phyloP scores from a whole-genome alignment of 2,113 vertebrate species.

The Carassius carassius region DNA sequence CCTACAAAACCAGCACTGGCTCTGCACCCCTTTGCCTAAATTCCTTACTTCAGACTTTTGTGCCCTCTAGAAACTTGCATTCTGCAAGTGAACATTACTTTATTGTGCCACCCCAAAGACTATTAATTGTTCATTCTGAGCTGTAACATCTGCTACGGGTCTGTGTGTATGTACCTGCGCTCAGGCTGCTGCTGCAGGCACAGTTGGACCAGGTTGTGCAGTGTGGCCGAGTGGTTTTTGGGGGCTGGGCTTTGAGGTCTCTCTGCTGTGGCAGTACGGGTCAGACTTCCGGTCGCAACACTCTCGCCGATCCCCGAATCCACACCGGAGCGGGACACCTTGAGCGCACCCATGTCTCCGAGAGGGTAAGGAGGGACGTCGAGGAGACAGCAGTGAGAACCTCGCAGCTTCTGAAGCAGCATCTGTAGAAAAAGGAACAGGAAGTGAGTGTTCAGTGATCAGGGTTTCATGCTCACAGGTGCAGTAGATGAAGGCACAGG shows the following conservation, averaged over 20 bases:
- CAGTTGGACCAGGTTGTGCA: slow-evolving; percentile 90
- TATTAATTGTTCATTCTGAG: no score
- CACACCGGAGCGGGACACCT: slow-evolving; percentile 88
- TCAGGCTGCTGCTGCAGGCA: slow-evolving; percentile 95
- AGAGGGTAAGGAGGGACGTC: slow-evolving; percentile 80
- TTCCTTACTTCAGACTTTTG: no score
- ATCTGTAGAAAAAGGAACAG: slow-evolving; percentile 75
- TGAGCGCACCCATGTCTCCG: slow-evolving; percentile 86
- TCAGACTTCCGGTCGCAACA: slow-evolving; percentile 83
- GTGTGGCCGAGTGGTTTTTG: slow-evolving; percentile 90
- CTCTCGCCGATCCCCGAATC: slow-evolving; percentile 96
- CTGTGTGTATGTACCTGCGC: slow-evolving; percentile 63
- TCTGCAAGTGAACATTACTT: no score
- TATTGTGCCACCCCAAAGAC: no score
- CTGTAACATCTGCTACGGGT: no score
- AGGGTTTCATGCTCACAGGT: neutral
- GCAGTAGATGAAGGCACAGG: no score
- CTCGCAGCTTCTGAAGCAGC: slow-evolving; percentile 95
- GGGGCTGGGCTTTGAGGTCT: slow-evolving; percentile 83
- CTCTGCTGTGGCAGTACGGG: slow-evolving; percentile 83
- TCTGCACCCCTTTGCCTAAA: no score
- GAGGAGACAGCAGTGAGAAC: slow-evolving; percentile 84
- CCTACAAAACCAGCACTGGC: no score
- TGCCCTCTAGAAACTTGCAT: no score
- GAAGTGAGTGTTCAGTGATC: neutral